Conservation (phyloP, 2,113 vertebrate genomes). For the Pterocles gutturalis region DNA sequence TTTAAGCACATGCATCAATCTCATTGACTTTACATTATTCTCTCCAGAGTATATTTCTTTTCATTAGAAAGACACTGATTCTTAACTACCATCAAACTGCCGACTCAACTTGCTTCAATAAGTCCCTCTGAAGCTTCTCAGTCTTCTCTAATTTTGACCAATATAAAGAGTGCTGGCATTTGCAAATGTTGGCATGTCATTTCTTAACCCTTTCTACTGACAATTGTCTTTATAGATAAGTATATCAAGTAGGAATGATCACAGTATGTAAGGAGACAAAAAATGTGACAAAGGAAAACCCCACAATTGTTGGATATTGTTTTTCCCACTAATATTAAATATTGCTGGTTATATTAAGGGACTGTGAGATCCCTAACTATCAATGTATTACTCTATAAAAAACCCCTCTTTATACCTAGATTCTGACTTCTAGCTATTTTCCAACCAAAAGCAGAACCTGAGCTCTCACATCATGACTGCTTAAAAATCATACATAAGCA, state of each 20-base stretch:
- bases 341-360: background rate
- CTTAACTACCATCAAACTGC: conserved; percentile 47
- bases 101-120: conserved; percentile 39
- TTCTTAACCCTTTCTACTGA: conserved; percentile 20
- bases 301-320: background rate
- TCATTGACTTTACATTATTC: conserved; percentile 51
- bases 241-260: background rate
- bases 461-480: background rate
- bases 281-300: background rate
- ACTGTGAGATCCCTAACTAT: background rate
- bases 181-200: background rate
- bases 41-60: conserved; percentile 66
- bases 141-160: conserved; percentile 53
- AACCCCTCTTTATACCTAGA: rapidly evolving
- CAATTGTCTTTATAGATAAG: background rate
- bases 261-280: background rate
- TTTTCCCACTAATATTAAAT: background rate
- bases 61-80: conserved; percentile 51
- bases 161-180: background rate
- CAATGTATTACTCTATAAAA: background rate
- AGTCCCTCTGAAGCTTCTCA: conserved; percentile 50
- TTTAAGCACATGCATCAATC: conserved; percentile 49
- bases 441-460: background rate
- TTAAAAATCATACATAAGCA: background rate
- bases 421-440: background rate